Conservation (phyloP, 2,888 invertebrate species). For the Drosophila stalkeri region DNA sequence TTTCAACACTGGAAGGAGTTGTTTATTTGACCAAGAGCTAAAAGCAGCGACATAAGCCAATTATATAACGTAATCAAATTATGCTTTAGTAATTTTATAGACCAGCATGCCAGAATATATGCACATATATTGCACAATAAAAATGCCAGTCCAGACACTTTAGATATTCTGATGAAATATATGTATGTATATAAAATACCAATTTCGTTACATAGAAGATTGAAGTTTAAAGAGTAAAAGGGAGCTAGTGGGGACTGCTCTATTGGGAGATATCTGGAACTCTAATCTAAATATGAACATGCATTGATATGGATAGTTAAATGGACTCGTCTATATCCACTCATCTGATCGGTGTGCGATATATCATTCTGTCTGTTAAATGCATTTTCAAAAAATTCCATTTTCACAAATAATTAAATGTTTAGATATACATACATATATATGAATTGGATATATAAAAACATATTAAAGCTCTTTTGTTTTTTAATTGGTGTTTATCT, state of each 20-base stretch:
- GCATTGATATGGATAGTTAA: accelerated
- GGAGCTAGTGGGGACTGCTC: accelerated
- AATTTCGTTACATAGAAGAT: not conserved
- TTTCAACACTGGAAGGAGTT: slow-evolving; percentile 17
- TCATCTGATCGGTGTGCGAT: too few relatives aligned
- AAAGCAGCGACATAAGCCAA: slow-evolving; percentile 61
- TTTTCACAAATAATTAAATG: too few relatives aligned
- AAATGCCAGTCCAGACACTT: slow-evolving; percentile 2
- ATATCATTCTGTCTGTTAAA: too few relatives aligned
- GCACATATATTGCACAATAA: not conserved
- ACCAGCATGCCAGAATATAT: not conserved
- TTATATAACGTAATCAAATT: slow-evolving; percentile 69
- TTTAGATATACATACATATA: too few relatives aligned
- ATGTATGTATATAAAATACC: not conserved
- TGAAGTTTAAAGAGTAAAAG: not conserved
- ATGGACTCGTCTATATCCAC: not conserved
- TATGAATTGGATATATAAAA: too few relatives aligned
- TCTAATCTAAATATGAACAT: not conserved
- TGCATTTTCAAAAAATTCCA: too few relatives aligned
- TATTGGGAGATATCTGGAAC: not conserved
- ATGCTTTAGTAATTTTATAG: slow-evolving; percentile 21
- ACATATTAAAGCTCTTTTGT: too few relatives aligned
- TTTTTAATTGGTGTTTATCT: too few relatives aligned
- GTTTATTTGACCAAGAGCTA: slow-evolving; percentile 44
- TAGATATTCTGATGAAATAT: not conserved